A percentile compares a stretch with the other conserved stretches of the same genome.
Evolutionary conservation across 2,113 vertebrate species (phyloP).

Genomic region (Megatriorchis doriae): DNA sequence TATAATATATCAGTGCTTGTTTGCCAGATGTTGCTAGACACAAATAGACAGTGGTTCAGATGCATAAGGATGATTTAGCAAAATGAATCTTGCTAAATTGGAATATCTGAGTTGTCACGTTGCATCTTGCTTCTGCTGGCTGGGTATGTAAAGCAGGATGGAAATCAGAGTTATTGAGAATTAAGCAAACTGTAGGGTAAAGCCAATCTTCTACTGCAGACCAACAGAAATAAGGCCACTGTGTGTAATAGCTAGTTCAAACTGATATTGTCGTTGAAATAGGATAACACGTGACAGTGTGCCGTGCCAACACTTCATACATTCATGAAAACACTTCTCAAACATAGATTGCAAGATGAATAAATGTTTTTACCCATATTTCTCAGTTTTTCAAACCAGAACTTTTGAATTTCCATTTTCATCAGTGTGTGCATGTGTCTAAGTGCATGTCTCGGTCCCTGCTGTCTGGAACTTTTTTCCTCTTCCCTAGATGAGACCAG

Average conservation of each 20-base stretch:
- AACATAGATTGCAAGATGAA: not conserved
- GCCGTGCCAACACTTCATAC: not conserved
- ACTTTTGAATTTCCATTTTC: slow-evolving; percentile 38
- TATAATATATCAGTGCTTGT: slow-evolving; percentile 72
- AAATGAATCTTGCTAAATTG: slow-evolving; percentile 65
- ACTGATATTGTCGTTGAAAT: not conserved
- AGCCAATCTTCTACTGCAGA: not conserved
- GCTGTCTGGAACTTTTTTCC: not conserved
- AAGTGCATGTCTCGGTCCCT: not conserved
- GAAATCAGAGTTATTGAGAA: slow-evolving; percentile 26
- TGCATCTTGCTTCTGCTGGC: slow-evolving; percentile 34
- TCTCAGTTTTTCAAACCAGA: not conserved
- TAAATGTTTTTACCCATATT: not conserved
- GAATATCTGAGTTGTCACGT: slow-evolving; percentile 27
- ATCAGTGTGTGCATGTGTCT: not conserved
- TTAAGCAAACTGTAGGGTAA: not conserved
- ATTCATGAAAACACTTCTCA: not conserved
- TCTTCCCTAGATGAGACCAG: not conserved
- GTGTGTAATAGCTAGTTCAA: not conserved
- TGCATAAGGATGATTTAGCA: slow-evolving; percentile 59
- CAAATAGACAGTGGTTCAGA: slow-evolving; percentile 55
- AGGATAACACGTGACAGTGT: not conserved
- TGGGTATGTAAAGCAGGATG: slow-evolving; percentile 12
- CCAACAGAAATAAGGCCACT: not conserved
- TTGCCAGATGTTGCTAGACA: slow-evolving; percentile 75